Evolutionary conservation across 2,888 invertebrate genomes (phyloP), one percentile per base, ranked within the genome.

Genomic region (Anthoptus insignis): DNA sequence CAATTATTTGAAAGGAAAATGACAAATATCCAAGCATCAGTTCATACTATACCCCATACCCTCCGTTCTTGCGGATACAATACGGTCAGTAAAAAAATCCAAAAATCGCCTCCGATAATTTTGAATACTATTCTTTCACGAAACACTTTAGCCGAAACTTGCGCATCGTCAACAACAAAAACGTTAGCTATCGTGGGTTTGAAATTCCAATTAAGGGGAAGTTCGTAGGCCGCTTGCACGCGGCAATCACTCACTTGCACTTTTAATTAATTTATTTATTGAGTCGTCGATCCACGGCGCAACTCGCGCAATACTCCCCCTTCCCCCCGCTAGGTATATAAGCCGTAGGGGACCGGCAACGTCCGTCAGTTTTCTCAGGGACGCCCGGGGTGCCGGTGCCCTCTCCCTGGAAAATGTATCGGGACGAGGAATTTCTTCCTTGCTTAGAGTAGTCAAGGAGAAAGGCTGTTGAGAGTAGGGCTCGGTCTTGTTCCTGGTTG

Each of bases 261-360:
- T 93, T 93, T 92, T 93, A 93, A 93, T 93, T 93, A 93, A 93
- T 93, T 93, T 92, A 93, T 93, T 93, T 93, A 93, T 93, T 86
- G 92, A 86, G 88, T 90, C 91, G 90, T 88, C 88, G 84, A 87
- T 89, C 91, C 90, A 92, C 92, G 89, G 91, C 90, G 92, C 92
- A 90, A 91, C 88, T 89, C 92, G 89, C 82, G 88, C 82, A n/a
- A n/a, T 81, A 82, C 78, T 87, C 85, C 87, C 90, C 86, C 89
- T 81, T 89, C 79, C 79, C 81, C 76, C 81, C 65, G 59, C 75
- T 76, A 80, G 74, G 85, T 92, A 89, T 93, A 91, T 80, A 92
- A 88, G 69, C 76, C 80, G 81, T 76, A 71, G 83, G 82, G 77
- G 80, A 86, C 76, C 79, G 81, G 76, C 84, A 81, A 84, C 82